Percentiles rank a stretch among this genome's conserved stretches.
phyloP scores from a whole-genome alignment of 2,888 invertebrate species.

The Sepioteuthis lessoniana region DNA sequence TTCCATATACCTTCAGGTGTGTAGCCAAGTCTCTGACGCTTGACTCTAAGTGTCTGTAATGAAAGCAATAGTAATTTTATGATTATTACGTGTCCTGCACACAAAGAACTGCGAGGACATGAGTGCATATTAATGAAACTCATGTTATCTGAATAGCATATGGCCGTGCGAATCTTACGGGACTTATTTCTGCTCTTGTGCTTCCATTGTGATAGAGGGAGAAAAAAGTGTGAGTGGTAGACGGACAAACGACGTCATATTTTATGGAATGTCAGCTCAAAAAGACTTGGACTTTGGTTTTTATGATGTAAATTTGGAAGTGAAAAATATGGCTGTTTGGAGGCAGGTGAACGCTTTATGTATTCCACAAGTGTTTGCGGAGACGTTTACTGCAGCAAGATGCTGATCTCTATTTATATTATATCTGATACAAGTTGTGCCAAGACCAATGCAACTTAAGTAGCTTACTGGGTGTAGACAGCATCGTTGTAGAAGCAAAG shows the following conservation, averaged over 20 bases:
- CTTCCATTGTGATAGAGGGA: neutral
- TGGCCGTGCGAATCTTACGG: neutral
- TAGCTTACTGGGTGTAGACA: neutral
- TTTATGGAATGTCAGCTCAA: neutral
- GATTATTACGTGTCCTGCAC: too few relatives aligned
- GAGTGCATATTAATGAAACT: too few relatives aligned
- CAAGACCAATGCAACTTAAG: neutral
- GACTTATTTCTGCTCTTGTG: neutral
- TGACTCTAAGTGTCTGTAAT: too few relatives aligned
- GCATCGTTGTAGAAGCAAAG: too few relatives aligned
- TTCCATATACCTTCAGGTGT: too few relatives aligned
- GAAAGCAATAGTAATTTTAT: too few relatives aligned
- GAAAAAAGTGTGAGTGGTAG: neutral
- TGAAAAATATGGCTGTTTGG: neutral
- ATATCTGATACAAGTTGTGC: neutral
- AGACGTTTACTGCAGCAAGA: neutral
- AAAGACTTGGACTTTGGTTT: neutral
- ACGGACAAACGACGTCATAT: neutral
- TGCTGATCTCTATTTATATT: neutral
- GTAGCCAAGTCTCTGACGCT: too few relatives aligned
- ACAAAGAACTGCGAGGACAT: too few relatives aligned
- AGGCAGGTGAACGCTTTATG: neutral
- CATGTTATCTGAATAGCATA: neutral
- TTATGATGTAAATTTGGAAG: neutral
- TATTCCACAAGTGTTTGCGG: neutral